Conservation (phyloP, 2,888 invertebrate species). For the Pollenia griseotomentosa region DNA sequence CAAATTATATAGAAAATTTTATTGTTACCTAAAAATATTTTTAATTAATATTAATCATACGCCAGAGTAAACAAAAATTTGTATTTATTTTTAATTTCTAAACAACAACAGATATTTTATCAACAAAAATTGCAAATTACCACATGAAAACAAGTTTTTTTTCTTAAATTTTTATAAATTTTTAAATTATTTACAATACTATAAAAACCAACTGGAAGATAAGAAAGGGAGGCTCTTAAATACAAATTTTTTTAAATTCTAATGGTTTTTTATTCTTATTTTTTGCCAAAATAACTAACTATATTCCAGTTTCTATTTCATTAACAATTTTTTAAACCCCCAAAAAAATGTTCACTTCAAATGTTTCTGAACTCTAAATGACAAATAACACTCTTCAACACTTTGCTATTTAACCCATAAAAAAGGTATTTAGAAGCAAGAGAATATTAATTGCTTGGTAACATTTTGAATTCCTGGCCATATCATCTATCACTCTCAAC, state of each 20-base stretch:
- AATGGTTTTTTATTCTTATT: too few species aligned
- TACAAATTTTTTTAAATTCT: too few species aligned
- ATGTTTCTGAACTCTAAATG: not conserved
- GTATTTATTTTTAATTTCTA: not conserved
- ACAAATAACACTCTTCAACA: conserved; percentile 21
- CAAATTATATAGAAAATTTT: not conserved
- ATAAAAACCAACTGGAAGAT: too few species aligned
- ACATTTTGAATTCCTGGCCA: not conserved
- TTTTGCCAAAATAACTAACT: too few species aligned
- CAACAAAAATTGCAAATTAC: not conserved
- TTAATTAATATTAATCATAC: conserved; percentile 20
- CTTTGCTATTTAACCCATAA: not conserved
- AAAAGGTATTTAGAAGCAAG: not conserved
- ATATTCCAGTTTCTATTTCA: not conserved
- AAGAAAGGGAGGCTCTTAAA: too few species aligned
- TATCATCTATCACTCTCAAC: not conserved
- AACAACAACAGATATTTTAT: not conserved
- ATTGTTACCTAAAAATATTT: not conserved
- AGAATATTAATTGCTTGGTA: conserved; percentile 20
- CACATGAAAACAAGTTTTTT: too few species aligned
- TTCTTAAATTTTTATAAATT: too few species aligned
- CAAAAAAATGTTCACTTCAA: conserved; percentile 1
- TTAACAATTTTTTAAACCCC: not conserved
- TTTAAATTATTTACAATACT: too few species aligned
- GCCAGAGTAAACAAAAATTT: not conserved